Evolutionary conservation across 2,113 vertebrate species (phyloP).

Genomic region (Nestor notabilis): DNA sequence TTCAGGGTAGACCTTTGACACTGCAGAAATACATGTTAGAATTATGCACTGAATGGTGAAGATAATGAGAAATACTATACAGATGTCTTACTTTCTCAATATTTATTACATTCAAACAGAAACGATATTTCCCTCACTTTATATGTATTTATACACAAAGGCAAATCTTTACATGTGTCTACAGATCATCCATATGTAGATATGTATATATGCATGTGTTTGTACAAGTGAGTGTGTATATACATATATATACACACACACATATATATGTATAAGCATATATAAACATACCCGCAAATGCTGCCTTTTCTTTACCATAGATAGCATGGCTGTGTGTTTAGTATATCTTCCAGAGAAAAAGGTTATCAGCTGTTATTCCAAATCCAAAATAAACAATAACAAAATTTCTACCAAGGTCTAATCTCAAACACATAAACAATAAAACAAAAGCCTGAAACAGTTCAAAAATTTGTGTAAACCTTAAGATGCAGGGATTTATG

Average conservation of each 20-base stretch:
- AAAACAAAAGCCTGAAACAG: not conserved
- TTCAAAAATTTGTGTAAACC: not conserved
- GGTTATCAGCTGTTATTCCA: not conserved
- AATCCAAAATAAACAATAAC: not conserved
- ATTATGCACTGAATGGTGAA: not conserved
- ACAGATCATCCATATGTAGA: not conserved
- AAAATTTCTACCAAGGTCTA: not conserved
- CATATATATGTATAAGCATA: not conserved
- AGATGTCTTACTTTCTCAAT: not conserved
- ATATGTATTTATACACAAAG: not conserved
- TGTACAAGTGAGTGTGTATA: not conserved
- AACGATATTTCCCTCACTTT: not conserved
- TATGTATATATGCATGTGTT: not conserved
- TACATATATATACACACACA: not conserved
- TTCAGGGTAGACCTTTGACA: not conserved
- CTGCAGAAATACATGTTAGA: not conserved
- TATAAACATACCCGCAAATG: not conserved
- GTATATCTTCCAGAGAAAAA: not conserved
- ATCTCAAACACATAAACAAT: not conserved
- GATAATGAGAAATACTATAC: not conserved
- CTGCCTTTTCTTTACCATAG: not conserved
- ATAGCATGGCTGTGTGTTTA: not conserved
- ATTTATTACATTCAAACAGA: not conserved
- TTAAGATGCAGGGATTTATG: not conserved
- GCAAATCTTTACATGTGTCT: not conserved